Conservation (phyloP, 2,797 vertebrate species). For the Oreortyx pictus region DNA sequence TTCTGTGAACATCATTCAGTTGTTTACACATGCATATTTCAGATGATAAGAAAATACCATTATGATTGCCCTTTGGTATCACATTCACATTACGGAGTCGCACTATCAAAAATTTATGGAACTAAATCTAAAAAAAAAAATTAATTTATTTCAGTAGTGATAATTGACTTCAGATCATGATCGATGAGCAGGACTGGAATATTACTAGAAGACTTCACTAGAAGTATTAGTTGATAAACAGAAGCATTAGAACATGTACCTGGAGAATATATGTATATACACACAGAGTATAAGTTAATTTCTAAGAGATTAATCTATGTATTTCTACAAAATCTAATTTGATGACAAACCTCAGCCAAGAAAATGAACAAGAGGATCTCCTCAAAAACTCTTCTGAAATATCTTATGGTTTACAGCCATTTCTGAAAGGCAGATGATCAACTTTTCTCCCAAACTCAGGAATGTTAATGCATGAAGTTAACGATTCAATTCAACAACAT, state of each 20-base stretch:
- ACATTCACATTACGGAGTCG: not conserved
- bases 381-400: not conserved
- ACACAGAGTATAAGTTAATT: not conserved
- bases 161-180: not conserved
- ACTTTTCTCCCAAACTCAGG: not conserved
- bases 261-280: not conserved
- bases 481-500: not conserved
- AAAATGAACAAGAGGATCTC: not conserved
- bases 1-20: not conserved
- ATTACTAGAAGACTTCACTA: accelerated
- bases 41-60: not conserved
- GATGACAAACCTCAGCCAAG: not conserved
- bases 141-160: not conserved
- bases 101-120: not conserved
- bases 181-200: not conserved
- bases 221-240: not conserved
- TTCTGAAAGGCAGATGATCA: not conserved
- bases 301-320: not conserved
- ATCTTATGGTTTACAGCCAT: not conserved
- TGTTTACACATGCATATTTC: not conserved
- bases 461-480: not conserved
- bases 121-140: not conserved
- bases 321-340: not conserved
- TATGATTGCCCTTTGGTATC: not conserved
- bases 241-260: not conserved